Evolutionary conservation across 1,140 invertebrate genomes (phyloP), one percentile per base, ranked within the genome.

Genomic region (Pseudomyrmex gracilis): DNA sequence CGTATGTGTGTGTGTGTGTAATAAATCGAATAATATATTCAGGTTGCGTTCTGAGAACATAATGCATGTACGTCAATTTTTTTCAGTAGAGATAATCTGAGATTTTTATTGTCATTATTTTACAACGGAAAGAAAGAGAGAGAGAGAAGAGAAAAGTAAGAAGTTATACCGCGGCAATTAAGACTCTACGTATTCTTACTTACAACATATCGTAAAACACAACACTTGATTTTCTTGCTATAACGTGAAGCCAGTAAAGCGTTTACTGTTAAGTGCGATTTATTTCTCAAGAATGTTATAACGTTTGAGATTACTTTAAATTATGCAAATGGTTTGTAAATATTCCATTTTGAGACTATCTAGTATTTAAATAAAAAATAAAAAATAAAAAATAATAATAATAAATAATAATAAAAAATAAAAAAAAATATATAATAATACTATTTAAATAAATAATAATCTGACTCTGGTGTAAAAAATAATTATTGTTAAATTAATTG

Each of bases 151-250:
- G 13, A 73, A 13, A 47, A 43, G 8, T 34, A 34, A 8, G 17
- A 24, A 55, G 24, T 70, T 47, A 68, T 55, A 22, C 4, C 17
- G 12, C 13, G 17, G 15, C 47, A 34, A 67, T 68, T 55, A 43
- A 68, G 10, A 17, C 15, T 58, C 43, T 24, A 78, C 22, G 10
- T 24, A 68, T 78, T 20, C 2, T 67, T 78, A 57, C 57, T 57
- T 77, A 58, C 7, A 24, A 20, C 17, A 2, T 68, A 13, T 8
- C 43, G 10, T 78, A 78, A 78, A 78, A 70, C 12, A 57, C 22
- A 34, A 34, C 34, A 47, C 51, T 53, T 57, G 10, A 20, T 1
- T 47, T 58, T 70, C 43, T 34, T 20, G 20, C 63, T 47, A 24
- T 45, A 57, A 70, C 20, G 17, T 22, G 63, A 0, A 49, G 10